Base-by-base conservation (phyloP, 2,888 invertebrate species). In the Cosmorhoe ocellata region DNA sequence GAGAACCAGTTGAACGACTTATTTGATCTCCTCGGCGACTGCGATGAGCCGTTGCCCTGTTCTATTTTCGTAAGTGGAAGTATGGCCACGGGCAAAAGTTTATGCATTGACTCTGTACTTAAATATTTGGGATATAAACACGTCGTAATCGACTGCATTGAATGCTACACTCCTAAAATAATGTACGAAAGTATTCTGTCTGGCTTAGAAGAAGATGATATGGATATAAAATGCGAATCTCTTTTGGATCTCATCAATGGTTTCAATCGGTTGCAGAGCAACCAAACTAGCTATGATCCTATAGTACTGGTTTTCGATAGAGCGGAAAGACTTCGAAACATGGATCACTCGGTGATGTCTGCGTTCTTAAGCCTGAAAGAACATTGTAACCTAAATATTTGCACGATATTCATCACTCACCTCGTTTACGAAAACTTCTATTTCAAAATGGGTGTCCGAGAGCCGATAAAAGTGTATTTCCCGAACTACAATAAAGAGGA, bases 51-150 rank as follows among this genome's bases (percentile, higher is more conserved):
- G 12, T 87, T 94, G 71, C 94, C 94, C 12, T 88, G 92, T 61
- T 92, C 93, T 60, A 81, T 97, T 66, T 96, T 95, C 85, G 67
- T 97, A 44, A 94, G 94, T 76, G 97, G 97, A n/a, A 94, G 94
- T 74, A 93, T 95, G 61, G 94, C 95, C 7, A 95, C 95, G 13
- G 97, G 97, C 22, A 98, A 98, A 90, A 93, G 94, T n/a, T 78
- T 93, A 11, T 91, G 96, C 49, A 76, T 95, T 3, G 90, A 90
- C 43, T 84, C 91, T 7, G 80, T 95, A 8, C 77, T 97, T 2
- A 71, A 87, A 30, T 79, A 87, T 66, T 81, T 93, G 32, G 74
- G 91, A 41, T 92, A 93, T 56, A 92, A 91, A 76, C 86, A 92
- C 65, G 93, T 94, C 24, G 73, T 92, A 30, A 86, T 97, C 22